Base-by-base conservation (phyloP, 2,888 invertebrate species). In the Drosophila stalkeri region DNA sequence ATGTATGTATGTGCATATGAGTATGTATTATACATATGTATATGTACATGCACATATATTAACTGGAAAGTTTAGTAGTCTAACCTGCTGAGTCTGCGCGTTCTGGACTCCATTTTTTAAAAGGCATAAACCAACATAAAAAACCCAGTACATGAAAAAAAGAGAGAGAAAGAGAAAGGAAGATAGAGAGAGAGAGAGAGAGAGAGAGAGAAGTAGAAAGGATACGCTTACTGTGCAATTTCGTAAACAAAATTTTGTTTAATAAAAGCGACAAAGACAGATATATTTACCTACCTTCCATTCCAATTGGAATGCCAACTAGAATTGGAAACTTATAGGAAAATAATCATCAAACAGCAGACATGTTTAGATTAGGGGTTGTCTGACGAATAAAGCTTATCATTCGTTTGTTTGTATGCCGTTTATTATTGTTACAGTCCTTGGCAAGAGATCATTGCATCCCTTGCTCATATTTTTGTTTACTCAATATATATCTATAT, bases 81-180 rank as follows among this genome's bases (percentile, higher is more conserved):
- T 33, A 69, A 73, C 64, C 64, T 55, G 67, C 47, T 60, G 81
- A 82, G 79, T 77, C 61, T 79, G 81, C 81, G 79, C 77, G 61
- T 39, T 76, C 49, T 14, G n/a, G 35, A 18, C 27, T 46, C 35
- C 18, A 39, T 18, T 55, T 35, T 16, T 16, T 5, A 18, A 18
- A 46, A 18, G 18, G 5, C 14, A 35, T 27, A 12, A 43, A 33
- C 27, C 27, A 27, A 27, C 27, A 27, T 27, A 20, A 52, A 27
- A 55, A 31, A 18, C 14, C 14, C 9, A 37, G 2, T 14, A 20
- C 12, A 12, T 12, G 6, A 18, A 33, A 33, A 33, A 23, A 31
- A 14, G 43, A 33, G 43, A 33, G 43, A 43, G 27, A 41, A 31
- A 41, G 41, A 20, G 33, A 16, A 7, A 6, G 47, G 9, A n/a